Evolutionary conservation across 2,113 vertebrate species (phyloP).

Genomic region (Alexandromys fortis): DNA sequence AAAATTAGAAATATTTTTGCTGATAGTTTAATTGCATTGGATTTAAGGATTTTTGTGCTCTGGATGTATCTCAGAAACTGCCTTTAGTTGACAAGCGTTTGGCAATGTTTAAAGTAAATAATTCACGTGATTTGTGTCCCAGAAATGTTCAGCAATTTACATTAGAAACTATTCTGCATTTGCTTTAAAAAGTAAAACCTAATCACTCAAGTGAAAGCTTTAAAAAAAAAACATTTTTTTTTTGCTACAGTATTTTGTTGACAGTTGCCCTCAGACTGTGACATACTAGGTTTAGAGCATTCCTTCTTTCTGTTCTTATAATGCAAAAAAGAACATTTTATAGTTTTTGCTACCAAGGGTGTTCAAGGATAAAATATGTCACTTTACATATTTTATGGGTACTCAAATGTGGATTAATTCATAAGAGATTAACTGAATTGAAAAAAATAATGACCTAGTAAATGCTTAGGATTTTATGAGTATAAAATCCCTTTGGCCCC

Average conservation of each 20-base stretch:
- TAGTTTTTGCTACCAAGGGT: not conserved
- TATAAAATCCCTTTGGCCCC: not conserved
- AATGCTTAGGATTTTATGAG: not conserved
- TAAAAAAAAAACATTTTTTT: too few species aligned
- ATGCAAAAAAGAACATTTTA: not conserved
- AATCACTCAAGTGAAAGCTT: not conserved
- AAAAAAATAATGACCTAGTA: not conserved
- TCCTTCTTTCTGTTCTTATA: not conserved
- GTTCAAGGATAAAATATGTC: not conserved
- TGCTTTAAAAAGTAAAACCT: not conserved
- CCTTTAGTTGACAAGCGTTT: not conserved
- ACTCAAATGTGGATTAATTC: slow-evolving; percentile 12
- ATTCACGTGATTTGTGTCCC: not conserved
- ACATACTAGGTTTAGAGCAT: not conserved
- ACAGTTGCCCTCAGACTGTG: not conserved
- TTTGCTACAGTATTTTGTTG: not conserved
- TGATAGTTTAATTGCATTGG: not conserved
- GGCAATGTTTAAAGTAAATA: not conserved
- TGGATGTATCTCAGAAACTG: not conserved
- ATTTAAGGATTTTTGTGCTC: not conserved
- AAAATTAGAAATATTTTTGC: not conserved
- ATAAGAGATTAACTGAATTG: not conserved
- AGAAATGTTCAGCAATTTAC: not conserved
- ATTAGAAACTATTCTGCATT: not conserved
- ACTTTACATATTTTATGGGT: slow-evolving; percentile 21